These are phyloP conservation scores for Ditylenchus dipsaci DNA, from an alignment of 1,140 invertebrate genomes.

Conservation along the genomic window DNA sequence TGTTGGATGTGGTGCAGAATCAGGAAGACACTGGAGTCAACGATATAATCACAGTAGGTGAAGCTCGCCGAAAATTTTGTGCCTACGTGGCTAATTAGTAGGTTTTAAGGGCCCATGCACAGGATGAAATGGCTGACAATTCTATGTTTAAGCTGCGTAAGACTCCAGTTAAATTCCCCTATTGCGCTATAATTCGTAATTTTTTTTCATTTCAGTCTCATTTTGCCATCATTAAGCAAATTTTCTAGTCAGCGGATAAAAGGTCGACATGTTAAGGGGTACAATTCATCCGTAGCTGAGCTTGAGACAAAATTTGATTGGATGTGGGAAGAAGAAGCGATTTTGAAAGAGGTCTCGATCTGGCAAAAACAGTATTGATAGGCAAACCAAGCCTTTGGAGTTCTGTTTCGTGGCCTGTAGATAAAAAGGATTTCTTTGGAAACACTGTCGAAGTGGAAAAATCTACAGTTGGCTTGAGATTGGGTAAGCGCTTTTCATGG, in stretches of 20 bases:
- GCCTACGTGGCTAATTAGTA: no score
- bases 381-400: neutral
- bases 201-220: no score
- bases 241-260: no score
- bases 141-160: no score
- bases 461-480: neutral
- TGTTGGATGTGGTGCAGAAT: neutral
- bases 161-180: no score
- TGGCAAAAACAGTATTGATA: neutral
- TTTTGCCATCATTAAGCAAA: no score
- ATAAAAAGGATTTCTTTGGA: neutral
- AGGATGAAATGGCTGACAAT: no score
- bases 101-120: no score
- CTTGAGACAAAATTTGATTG: neutral
- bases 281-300: no score
- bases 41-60: neutral
- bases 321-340: neutral
- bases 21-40: neutral
- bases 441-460: neutral
- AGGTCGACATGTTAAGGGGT: no score
- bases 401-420: neutral
- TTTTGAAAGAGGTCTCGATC: neutral
- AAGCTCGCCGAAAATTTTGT: no score
- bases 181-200: no score
- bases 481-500: neutral